Conservation (phyloP, 2,797 vertebrate species). For the Trachurus trachurus region DNA sequence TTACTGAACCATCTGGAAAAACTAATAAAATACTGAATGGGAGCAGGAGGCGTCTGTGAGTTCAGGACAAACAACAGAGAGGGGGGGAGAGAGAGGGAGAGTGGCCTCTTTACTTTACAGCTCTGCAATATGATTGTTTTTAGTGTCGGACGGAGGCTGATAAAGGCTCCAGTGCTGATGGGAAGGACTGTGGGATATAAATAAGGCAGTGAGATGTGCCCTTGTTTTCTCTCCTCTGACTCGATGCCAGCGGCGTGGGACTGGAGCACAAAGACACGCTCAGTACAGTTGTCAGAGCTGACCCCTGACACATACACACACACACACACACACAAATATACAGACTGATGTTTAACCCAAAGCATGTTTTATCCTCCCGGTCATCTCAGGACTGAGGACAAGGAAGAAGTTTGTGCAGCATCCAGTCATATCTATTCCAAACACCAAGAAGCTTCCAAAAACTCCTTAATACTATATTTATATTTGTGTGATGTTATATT, state of each 20-base stretch:
- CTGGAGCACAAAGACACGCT: slow-evolving; percentile 81
- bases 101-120: slow-evolving; percentile 49
- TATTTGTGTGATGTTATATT: not conserved
- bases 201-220: slow-evolving; percentile 73
- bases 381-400: slow-evolving; percentile 57
- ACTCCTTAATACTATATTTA: not conserved
- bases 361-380: slow-evolving; percentile 45
- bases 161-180: slow-evolving; percentile 64
- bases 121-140: slow-evolving; percentile 66
- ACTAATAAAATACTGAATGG: slow-evolving; percentile 71
- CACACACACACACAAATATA: slow-evolving; percentile 49
- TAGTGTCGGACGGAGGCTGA: slow-evolving; percentile 58
- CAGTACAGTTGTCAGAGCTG: slow-evolving; percentile 67
- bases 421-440: not conserved
- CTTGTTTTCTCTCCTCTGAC: slow-evolving; percentile 83
- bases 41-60: slow-evolving; percentile 61
- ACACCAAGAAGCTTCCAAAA: not conserved
- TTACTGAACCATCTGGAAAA: slow-evolving; percentile 73
- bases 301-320: slow-evolving; percentile 49
- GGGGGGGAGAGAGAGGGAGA: not conserved
- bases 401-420: slow-evolving; percentile 28
- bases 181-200: slow-evolving; percentile 60
- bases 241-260: slow-evolving; percentile 77
- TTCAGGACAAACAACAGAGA: slow-evolving; percentile 62
- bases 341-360: slow-evolving; percentile 50